Evolutionary conservation across 2,888 invertebrate genomes (phyloP).

Genomic region (Pomacea canaliculata): DNA sequence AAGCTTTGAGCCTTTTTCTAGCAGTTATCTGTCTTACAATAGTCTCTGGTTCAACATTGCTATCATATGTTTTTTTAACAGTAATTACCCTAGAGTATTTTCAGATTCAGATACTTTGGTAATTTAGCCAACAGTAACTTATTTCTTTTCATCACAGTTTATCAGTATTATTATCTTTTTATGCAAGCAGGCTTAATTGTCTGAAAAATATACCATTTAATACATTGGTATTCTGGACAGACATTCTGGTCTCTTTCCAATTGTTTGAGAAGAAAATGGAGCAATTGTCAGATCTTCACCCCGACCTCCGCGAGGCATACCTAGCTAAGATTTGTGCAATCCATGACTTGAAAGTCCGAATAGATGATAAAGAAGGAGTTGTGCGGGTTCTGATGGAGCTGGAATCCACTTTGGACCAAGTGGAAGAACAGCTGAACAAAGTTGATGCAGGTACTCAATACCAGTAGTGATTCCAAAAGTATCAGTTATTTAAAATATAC

Average conservation of each 20-base stretch:
- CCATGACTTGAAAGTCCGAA: conserved; percentile 8
- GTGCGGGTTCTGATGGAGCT: conserved; percentile 35
- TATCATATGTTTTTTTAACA: too few relatives aligned
- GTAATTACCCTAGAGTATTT: too few relatives aligned
- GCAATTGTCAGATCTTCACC: conserved; percentile 36
- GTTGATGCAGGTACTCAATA: conserved; percentile 38
- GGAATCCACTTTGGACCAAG: conserved; percentile 42
- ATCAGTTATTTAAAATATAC: too few relatives aligned
- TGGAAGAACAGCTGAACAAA: conserved; percentile 43
- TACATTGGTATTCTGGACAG: too few relatives aligned
- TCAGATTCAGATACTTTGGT: too few relatives aligned
- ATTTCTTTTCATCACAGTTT: too few relatives aligned
- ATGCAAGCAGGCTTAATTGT: background rate
- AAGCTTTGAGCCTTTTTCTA: too few relatives aligned
- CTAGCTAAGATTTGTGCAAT: conserved; percentile 27
- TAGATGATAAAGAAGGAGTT: conserved; percentile 36
- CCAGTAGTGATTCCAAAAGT: background rate
- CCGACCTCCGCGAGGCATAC: conserved; percentile 40
- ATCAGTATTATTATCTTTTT: background rate
- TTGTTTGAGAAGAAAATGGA: conserved; percentile 15
- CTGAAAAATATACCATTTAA: background rate
- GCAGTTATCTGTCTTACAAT: too few relatives aligned
- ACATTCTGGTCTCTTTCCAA: background rate
- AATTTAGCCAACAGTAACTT: too few relatives aligned
- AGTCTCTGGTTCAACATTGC: too few relatives aligned